Conservation (phyloP, 2,113 vertebrate species). For the Proteles cristata region DNA sequence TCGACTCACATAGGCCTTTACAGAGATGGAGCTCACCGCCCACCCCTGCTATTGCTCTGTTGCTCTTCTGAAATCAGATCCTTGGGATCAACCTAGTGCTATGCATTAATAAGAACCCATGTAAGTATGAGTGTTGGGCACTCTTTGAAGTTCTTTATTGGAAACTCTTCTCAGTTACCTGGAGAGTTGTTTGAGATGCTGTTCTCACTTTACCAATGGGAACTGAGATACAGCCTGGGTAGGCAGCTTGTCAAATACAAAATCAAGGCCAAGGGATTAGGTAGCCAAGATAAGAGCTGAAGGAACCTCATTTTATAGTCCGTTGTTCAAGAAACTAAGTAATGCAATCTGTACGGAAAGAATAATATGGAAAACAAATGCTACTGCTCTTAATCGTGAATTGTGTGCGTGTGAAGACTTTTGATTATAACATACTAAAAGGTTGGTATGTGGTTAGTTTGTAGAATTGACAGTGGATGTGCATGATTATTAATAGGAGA, state of each 20-base stretch:
- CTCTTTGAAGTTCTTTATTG: conserved; percentile 32
- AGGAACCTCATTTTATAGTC: conserved; percentile 33
- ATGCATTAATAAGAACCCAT: conserved; percentile 17
- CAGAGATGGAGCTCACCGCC: not conserved
- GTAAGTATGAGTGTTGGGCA: conserved; percentile 16
- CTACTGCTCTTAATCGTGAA: not conserved
- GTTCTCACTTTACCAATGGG: conserved; percentile 46
- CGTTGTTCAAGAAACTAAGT: conserved; percentile 32
- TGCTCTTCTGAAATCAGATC: conserved; percentile 43
- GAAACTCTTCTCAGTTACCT: conserved; percentile 53
- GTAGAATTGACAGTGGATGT: not conserved
- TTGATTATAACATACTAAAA: not conserved
- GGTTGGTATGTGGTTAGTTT: not conserved
- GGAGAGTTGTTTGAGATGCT: not conserved
- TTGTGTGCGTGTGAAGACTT: not conserved
- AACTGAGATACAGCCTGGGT: conserved; percentile 53
- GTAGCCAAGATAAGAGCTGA: conserved; percentile 59
- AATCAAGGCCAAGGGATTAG: conserved; percentile 63
- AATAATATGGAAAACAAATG: not conserved
- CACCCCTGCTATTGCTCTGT: not conserved
- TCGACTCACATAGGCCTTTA: not conserved
- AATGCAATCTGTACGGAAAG: conserved; percentile 41
- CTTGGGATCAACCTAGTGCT: not conserved
- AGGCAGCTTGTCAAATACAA: conserved; percentile 62
- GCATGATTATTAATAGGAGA: conserved; percentile 3